phyloP scores from a whole-genome alignment of 2,888 invertebrate species.

The Halictus ligatus region DNA sequence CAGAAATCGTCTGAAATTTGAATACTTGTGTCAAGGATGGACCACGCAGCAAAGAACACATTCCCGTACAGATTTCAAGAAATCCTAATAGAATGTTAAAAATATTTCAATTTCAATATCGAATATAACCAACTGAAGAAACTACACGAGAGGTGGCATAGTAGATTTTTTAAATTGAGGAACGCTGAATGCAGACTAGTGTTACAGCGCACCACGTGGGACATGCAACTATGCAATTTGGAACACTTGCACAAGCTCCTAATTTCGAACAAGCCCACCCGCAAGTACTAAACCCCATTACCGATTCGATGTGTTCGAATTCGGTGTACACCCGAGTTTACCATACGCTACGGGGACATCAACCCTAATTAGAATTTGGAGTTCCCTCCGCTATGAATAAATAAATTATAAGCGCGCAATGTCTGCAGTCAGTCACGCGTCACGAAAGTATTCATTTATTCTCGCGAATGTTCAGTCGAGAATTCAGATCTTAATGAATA shows the following conservation, averaged over 20 bases:
- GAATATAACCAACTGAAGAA: neutral
- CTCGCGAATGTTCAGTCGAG: neutral
- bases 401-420: neutral
- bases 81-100: neutral
- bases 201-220: neutral
- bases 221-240: slow-evolving; percentile 29
- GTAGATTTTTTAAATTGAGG: neutral
- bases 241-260: slow-evolving; percentile 42
- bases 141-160: neutral
- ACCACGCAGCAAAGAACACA: too few species aligned
- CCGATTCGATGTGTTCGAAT: slow-evolving; percentile 47
- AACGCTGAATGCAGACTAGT: neutral
- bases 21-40: too few species aligned
- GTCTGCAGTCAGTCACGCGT: neutral
- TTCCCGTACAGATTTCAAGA: too few species aligned
- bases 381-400: neutral
- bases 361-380: slow-evolving; percentile 51
- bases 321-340: slow-evolving; percentile 39
- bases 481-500: neutral
- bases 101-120: neutral
- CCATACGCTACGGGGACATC: slow-evolving; percentile 19
- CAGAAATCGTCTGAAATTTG: too few species aligned
- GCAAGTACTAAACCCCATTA: slow-evolving; percentile 55
- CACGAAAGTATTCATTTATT: neutral
- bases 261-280: slow-evolving; percentile 47